Evolutionary conservation across 1,140 invertebrate genomes (phyloP).

Genomic region (Riptortus pedestris): DNA sequence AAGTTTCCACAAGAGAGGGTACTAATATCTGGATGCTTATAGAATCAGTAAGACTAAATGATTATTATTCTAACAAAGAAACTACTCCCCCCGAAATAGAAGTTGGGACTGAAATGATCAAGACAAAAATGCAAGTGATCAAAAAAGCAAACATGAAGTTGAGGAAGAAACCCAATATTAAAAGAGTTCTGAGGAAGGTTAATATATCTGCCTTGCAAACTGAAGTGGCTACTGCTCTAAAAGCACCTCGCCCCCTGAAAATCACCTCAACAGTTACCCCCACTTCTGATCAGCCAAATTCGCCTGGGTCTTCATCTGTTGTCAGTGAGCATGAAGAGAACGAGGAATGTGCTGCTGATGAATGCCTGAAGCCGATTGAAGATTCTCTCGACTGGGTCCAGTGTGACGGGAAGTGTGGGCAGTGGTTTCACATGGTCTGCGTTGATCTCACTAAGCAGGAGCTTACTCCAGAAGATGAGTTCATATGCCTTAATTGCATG

Average conservation of each 20-base stretch:
- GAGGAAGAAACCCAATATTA: background rate
- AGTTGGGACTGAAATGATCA: background rate
- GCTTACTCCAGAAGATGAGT: conserved; percentile 81
- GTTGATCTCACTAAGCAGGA: conserved; percentile 75
- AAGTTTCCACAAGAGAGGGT: conserved; percentile 77
- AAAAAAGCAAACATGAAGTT: background rate
- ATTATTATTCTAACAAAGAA: background rate
- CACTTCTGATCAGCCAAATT: background rate
- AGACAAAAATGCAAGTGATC: background rate
- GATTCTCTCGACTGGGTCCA: conserved; percentile 90
- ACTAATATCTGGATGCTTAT: conserved; percentile 76
- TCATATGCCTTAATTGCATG: conserved; percentile 56
- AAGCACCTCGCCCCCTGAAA: background rate
- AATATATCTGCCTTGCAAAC: too few species aligned
- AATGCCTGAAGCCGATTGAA: conserved; percentile 67
- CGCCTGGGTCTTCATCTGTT: background rate
- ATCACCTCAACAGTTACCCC: background rate
- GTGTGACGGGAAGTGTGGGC: conserved; percentile 86
- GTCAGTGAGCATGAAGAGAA: background rate
- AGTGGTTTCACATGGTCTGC: conserved; percentile 94
- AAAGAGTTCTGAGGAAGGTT: background rate
- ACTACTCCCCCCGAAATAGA: background rate
- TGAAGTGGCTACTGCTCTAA: background rate
- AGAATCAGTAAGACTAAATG: conserved; percentile 39
- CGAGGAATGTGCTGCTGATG: conserved; percentile 70